A percentile compares a stretch with the other conserved stretches of the same genome.
phyloP scores from a whole-genome alignment of 2,888 invertebrate species.

The Maniola hyperantus region DNA sequence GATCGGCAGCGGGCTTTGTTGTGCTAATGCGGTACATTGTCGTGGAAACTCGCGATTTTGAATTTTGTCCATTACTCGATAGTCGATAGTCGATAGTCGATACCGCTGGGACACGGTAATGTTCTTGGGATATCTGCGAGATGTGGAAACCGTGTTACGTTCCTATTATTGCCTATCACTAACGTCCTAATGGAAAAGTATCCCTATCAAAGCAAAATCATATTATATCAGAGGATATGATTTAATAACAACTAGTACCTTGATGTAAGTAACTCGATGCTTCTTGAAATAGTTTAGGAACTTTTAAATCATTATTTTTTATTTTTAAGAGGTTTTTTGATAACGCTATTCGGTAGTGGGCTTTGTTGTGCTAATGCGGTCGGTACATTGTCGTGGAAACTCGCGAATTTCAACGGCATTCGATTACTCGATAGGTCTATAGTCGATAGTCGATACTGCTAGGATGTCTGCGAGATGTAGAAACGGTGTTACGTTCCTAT shows the following conservation, averaged over 20 bases:
- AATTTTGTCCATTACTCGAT: no score
- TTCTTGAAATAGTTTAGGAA: no score
- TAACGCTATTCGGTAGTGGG: slow-evolving; percentile 60
- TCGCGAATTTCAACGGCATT: slow-evolving; percentile 42
- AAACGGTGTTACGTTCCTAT: slow-evolving; percentile 14
- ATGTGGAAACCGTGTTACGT: slow-evolving; percentile 12
- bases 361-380: slow-evolving; percentile 78
- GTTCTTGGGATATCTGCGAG: slow-evolving; percentile 16
- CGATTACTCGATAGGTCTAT: neutral
- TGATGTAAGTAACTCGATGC: neutral
- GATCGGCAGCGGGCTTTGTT: slow-evolving; percentile 74
- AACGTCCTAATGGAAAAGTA: slow-evolving; percentile 3
- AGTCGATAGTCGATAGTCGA: neutral
- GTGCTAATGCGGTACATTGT: slow-evolving; percentile 67
- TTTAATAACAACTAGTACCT: neutral
- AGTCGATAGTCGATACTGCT: slow-evolving; percentile 21
- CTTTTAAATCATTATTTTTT: no score
- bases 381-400: slow-evolving; percentile 46
- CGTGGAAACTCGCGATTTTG: slow-evolving; percentile 45
- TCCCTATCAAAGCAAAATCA: neutral
- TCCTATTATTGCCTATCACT: slow-evolving; percentile 7
- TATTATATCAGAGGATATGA: neutral
- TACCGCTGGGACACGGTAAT: no score
- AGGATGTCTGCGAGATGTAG: slow-evolving; percentile 25
- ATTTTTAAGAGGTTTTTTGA: no score